Percentiles rank a stretch among this genome's conserved stretches.
Evolutionary conservation across 1,140 invertebrate genomes (phyloP).

Genomic region (Drosophila asahinai): DNA sequence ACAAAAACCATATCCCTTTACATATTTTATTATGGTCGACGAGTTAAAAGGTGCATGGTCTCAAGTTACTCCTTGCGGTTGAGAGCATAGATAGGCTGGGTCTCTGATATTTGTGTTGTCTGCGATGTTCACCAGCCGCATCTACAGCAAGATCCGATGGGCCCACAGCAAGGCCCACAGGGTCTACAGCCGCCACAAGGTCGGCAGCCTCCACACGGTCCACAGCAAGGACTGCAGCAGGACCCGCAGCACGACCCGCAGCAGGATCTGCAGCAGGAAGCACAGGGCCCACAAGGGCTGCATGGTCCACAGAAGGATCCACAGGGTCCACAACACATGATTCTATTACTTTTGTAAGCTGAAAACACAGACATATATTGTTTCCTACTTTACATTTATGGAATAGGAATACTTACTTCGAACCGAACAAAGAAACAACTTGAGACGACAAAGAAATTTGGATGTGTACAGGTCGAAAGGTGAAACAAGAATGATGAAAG

Average conservation of each 20-base stretch:
- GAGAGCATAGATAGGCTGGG: neutral
- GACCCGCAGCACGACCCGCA: constrained; percentile 1
- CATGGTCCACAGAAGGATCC: constrained; percentile 23
- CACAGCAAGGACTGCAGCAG: constrained; percentile 16
- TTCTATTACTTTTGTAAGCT: constrained; percentile 18
- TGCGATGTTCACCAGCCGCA: neutral
- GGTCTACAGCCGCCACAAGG: constrained; percentile 8
- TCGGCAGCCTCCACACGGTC: neutral
- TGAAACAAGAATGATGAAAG: constrained; percentile 1
- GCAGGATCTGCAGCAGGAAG: constrained; percentile 19
- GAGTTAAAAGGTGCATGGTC: neutral
- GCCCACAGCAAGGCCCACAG: neutral
- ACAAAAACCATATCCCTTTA: too few relatives aligned
- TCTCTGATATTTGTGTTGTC: too few relatives aligned
- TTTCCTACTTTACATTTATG: neutral
- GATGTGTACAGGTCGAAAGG: constrained; percentile 26
- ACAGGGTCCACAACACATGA: constrained; percentile 41
- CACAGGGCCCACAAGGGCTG: constrained; percentile 44
- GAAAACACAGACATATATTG: neutral
- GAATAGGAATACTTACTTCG: neutral
- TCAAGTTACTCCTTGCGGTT: neutral
- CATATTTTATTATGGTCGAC: neutral
- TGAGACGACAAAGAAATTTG: constrained; percentile 15
- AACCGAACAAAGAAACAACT: constrained; percentile 9
- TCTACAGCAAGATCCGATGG: neutral